These are phyloP conservation scores for Murina feae DNA, from an alignment of 2,113 vertebrate genomes.

Conservation along the genomic window DNA sequence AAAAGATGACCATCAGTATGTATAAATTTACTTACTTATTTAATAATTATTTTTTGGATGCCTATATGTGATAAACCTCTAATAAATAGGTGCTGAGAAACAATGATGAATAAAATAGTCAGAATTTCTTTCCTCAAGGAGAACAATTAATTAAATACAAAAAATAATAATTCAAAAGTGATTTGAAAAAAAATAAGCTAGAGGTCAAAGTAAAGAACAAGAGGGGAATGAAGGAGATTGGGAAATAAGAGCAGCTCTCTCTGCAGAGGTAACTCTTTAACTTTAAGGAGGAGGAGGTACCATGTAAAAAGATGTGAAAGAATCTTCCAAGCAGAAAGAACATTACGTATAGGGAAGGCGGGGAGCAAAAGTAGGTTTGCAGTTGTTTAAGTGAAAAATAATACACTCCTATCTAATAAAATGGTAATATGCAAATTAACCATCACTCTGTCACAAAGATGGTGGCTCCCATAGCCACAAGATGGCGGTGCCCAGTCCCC, in stretches of 20 bases:
- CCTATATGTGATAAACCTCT: background rate
- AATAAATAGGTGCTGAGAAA: background rate
- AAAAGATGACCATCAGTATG: background rate
- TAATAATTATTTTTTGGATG: background rate
- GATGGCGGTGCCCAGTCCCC: no score
- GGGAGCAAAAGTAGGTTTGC: background rate
- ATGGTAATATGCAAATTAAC: no score
- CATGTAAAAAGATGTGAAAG: background rate
- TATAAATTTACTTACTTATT: slow-evolving; percentile 27
- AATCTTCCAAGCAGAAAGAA: background rate
- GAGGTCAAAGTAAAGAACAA: background rate
- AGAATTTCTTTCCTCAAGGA: background rate
- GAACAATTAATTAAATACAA: background rate
- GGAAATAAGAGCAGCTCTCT: background rate
- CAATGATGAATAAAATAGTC: background rate
- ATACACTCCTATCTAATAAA: background rate
- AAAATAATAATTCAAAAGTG: background rate
- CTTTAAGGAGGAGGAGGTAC: background rate
- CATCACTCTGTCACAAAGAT: no score
- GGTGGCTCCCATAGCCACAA: no score
- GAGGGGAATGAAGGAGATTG: background rate
- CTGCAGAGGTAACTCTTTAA: background rate
- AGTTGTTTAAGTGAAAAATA: background rate
- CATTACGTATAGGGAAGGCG: background rate
- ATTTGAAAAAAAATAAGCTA: background rate